A percentile compares a stretch with the other conserved stretches of the same genome.
phyloP scores from a whole-genome alignment of 1,140 invertebrate species.

The Trissolcus basalis region DNA sequence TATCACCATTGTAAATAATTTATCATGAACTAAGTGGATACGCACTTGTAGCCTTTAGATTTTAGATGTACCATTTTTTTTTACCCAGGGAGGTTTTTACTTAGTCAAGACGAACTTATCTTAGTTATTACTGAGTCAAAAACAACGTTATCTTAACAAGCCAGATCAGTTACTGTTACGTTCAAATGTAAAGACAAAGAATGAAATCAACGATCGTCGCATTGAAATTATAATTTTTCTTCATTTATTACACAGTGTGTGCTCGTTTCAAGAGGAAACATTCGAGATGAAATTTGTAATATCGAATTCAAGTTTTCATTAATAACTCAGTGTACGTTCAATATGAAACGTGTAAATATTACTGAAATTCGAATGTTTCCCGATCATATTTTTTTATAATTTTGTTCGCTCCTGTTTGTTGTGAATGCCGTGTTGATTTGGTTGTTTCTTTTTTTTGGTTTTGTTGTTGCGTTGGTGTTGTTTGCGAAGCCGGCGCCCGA shows the following conservation, averaged over 20 bases:
- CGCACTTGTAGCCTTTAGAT: slow-evolving; percentile 8
- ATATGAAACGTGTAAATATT: too few relatives aligned
- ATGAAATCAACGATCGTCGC: slow-evolving; percentile 48
- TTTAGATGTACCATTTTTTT: background rate
- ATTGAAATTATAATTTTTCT: slow-evolving; percentile 28
- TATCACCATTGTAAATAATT: slow-evolving; percentile 50
- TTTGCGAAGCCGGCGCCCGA: slow-evolving; percentile 83
- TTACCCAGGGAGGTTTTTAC: background rate
- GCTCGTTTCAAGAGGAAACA: slow-evolving; percentile 62
- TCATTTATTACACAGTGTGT: slow-evolving; percentile 43
- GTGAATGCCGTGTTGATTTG: slow-evolving; percentile 76
- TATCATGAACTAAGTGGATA: slow-evolving; percentile 17
- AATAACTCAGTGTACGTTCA: too few relatives aligned
- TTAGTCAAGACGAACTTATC: background rate
- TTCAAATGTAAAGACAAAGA: background rate
- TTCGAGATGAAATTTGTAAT: slow-evolving; percentile 29
- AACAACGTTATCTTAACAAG: too few relatives aligned
- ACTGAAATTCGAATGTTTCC: slow-evolving; percentile 49
- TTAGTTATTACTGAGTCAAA: too few relatives aligned
- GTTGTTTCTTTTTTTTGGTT: slow-evolving; percentile 77
- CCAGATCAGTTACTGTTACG: too few relatives aligned
- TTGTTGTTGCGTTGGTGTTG: slow-evolving; percentile 78
- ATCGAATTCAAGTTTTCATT: slow-evolving; percentile 4
- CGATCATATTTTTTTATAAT: slow-evolving; percentile 46
- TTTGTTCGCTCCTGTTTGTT: slow-evolving; percentile 70